Percentiles rank a stretch among this genome's conserved stretches.
phyloP scores from a whole-genome alignment of 2,113 vertebrate genomes.

The Ptilorrhoa leucosticta region DNA sequence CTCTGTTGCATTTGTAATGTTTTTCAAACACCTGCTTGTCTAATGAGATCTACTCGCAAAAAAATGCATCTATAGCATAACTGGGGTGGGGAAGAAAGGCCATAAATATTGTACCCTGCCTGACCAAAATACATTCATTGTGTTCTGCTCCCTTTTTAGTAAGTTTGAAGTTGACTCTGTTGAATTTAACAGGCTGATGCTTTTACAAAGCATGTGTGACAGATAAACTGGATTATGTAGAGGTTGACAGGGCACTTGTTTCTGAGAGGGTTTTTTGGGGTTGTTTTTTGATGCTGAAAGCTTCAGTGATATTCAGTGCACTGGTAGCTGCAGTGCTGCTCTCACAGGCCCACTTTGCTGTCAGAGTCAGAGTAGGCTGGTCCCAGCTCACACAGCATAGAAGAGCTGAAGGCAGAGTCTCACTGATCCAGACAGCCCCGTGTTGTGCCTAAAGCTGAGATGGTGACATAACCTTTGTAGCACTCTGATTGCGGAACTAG shows the following conservation, averaged over 20 bases:
- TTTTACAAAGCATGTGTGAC: not conserved
- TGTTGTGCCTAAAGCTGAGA: not conserved
- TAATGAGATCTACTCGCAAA: not conserved
- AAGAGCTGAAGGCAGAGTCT: not conserved
- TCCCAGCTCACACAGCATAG: rapidly evolving
- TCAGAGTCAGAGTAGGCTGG: not conserved
- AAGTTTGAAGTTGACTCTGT: not conserved
- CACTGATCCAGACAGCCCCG: not conserved
- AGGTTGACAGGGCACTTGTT: not conserved
- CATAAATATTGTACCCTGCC: not conserved
- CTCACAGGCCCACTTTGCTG: not conserved
- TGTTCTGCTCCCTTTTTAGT: not conserved
- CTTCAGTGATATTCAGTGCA: not conserved
- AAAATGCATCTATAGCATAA: not conserved
- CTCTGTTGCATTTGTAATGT: not conserved
- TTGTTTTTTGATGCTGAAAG: not conserved
- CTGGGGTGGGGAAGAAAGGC: not conserved
- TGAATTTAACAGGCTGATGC: not conserved
- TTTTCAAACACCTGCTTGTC: not conserved
- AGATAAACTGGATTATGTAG: not conserved
- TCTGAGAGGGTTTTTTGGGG: not conserved
- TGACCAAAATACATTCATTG: not conserved
- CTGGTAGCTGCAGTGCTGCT: not conserved
- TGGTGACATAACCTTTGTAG: not conserved
- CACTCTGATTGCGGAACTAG: not conserved